Conservation (phyloP, 2,797 vertebrate genomes). For the Podarcis siculus region DNA sequence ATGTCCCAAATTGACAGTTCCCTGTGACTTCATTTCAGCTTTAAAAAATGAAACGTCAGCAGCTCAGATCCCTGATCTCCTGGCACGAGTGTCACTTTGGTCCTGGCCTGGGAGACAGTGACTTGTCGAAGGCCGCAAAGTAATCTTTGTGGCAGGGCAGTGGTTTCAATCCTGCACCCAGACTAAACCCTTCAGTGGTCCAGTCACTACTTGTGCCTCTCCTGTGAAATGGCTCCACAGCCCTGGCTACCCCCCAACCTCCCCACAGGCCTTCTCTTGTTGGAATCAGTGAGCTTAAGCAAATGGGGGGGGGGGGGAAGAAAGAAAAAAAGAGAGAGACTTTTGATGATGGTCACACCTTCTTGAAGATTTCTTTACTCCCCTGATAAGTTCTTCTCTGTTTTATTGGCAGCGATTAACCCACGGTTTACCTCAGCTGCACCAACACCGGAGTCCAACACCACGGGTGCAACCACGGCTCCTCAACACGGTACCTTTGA, state of each 20-base stretch:
- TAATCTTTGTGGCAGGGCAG: neutral
- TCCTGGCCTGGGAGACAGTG: neutral
- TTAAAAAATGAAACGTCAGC: neutral
- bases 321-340: neutral
- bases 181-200: no score
- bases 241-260: no score
- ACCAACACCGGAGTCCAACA: neutral
- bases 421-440: neutral
- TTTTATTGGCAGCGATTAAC: slow-evolving; percentile 8
- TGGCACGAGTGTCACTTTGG: neutral
- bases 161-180: neutral
- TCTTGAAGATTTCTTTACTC: neutral
- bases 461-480: neutral
- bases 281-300: no score
- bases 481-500: neutral
- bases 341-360: neutral
- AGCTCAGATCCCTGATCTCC: neutral
- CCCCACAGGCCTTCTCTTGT: no score
- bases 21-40: neutral
- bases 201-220: neutral
- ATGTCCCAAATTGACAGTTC: neutral
- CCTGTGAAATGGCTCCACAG: neutral
- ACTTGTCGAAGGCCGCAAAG: neutral
- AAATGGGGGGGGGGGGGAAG: no score
- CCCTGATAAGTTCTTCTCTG: neutral